Evolutionary conservation across 2,888 invertebrate species (phyloP), one percentile per base, ranked within the genome.

Genomic region (Argyra leucocephala): DNA sequence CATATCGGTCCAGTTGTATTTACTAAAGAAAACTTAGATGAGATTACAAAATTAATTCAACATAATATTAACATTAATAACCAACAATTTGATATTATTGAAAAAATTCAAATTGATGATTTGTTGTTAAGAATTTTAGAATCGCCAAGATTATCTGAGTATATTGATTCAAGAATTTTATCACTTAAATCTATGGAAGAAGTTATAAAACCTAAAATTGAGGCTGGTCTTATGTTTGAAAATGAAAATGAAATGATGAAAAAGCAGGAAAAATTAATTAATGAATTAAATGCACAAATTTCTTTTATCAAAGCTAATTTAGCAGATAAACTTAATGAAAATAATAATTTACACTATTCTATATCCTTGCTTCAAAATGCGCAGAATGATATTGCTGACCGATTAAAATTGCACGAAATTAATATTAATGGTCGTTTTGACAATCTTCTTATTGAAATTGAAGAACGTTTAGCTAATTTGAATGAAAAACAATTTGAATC

Each of bases 231-330:
- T 78, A 71, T 69, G 3, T 73, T 74, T 1, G 66, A 64, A 7
- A 67, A 10, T 1, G 65, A 68, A 23, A 67, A 67, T 5, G 68
- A 69, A 21, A 57, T 67, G 3, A 63, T 72, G 6, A 69, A 71
- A 74, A 80, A 21, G 72, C 82, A 84, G 23, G 81, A 83, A 70
- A 74, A 74, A 65, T 80, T 83, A 77, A 83, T 85, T 12, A 71
- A 82, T 9, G 82, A 81, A 66, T 79, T 84, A 1, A 82, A 83
- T 67, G 75, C 76, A 3, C 83, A 84, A 69, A 79, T 88, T 6
- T 81, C 82, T 58, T 79, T 78, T 66, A 82, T 87, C 66, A 84
- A 85, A 71, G 76, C 81, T 10, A 83, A 85, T 68, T 75, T 85
- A 7, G 76, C 81, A 0, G 81, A 82, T 64, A 76, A 83, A 64